Conservation (phyloP, 1,140 invertebrate genomes). For the Yoshiicerus persimilis region DNA sequence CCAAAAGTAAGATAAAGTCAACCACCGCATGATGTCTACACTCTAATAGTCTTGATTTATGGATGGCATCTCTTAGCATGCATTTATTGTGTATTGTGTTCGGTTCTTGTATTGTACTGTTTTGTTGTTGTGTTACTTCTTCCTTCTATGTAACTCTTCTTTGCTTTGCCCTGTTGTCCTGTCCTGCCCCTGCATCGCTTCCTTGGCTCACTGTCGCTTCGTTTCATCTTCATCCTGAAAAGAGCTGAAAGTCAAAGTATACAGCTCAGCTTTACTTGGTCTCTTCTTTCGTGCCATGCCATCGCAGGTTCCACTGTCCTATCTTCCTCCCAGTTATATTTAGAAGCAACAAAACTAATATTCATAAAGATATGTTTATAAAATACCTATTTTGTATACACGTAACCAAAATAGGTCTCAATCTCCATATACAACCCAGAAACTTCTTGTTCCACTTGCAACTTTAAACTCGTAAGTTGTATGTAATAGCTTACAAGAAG, state of each 20-base stretch:
- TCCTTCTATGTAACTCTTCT: neutral
- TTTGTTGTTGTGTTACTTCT: neutral
- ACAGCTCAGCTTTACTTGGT: neutral
- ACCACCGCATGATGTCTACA: conserved; percentile 14
- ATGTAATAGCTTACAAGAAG: too few relatives aligned
- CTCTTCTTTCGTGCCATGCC: neutral
- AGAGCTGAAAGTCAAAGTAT: neutral
- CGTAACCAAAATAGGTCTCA: too few relatives aligned
- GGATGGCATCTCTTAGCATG: neutral
- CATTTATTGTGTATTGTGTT: neutral
- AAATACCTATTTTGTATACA: too few relatives aligned
- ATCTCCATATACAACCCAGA: too few relatives aligned
- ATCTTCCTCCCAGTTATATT: too few relatives aligned
- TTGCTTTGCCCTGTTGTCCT: neutral
- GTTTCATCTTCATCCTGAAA: neutral
- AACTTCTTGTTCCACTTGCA: too few relatives aligned
- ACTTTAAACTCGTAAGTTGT: too few relatives aligned
- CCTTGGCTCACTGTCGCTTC: neutral
- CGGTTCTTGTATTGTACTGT: neutral
- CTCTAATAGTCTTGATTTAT: conserved; percentile 1
- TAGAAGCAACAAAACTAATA: too few relatives aligned
- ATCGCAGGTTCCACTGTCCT: too few relatives aligned
- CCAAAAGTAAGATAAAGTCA: conserved; percentile 1
- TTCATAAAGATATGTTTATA: too few relatives aligned
- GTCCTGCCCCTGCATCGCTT: neutral